Evolutionary conservation across 1,140 invertebrate species (phyloP).

Genomic region (Rhizoglyphus robini): DNA sequence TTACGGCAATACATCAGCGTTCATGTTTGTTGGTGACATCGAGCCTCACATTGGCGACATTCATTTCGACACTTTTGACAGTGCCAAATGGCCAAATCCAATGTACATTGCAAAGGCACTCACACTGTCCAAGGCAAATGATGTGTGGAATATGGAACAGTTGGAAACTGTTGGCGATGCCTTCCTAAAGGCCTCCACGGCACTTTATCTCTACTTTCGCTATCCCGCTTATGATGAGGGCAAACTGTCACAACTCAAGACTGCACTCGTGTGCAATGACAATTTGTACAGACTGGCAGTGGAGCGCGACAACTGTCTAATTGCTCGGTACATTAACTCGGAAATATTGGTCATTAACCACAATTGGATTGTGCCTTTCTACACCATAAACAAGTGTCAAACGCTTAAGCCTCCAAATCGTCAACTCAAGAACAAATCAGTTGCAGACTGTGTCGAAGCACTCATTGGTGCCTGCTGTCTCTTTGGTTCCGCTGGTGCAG

Average conservation of each 20-base stretch:
- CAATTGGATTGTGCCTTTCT: not conserved
- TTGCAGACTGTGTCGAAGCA: constrained; percentile 70
- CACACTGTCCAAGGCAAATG: constrained; percentile 41
- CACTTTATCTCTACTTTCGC: constrained; percentile 53
- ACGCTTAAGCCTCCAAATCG: not conserved
- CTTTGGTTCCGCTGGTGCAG: constrained; percentile 40
- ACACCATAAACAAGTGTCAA: too few relatives aligned
- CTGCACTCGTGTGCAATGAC: constrained; percentile 61
- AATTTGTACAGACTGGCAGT: constrained; percentile 55
- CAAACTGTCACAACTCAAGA: constrained; percentile 55
- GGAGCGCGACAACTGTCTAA: constrained; percentile 36
- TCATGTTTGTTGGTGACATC: not conserved
- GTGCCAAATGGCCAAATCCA: constrained; percentile 11
- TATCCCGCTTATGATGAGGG: constrained; percentile 59
- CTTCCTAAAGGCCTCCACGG: constrained; percentile 64
- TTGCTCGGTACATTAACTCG: constrained; percentile 34
- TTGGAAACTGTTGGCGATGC: constrained; percentile 74
- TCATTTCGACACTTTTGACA: constrained; percentile 1
- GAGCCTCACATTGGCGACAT: not conserved
- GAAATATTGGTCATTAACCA: not conserved
- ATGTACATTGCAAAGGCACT: not conserved
- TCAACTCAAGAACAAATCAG: constrained; percentile 40
- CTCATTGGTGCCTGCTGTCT: constrained; percentile 59
- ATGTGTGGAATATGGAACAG: constrained; percentile 66
- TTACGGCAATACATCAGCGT: not conserved